phyloP scores from a whole-genome alignment of 2,113 vertebrate genomes.

The Chaetops frenatus region DNA sequence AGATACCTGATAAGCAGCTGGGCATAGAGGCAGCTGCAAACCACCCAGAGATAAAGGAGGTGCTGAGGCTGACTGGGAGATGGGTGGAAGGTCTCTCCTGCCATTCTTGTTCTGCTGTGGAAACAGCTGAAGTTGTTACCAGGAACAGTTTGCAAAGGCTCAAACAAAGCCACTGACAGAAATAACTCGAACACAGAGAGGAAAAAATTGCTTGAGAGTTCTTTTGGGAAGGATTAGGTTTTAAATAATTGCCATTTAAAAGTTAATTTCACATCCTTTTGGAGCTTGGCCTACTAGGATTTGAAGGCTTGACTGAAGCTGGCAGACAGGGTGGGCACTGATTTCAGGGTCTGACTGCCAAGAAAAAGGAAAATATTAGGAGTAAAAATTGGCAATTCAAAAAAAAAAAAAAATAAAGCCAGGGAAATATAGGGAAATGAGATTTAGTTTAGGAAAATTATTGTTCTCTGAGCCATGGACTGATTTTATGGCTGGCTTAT shows the following conservation, averaged over 20 bases:
- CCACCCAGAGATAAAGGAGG: not conserved
- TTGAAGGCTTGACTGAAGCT: constrained; percentile 33
- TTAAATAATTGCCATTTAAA: constrained; percentile 57
- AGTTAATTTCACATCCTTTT: constrained; percentile 62
- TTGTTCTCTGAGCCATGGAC: not conserved
- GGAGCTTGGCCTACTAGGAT: constrained; percentile 45
- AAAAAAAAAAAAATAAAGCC: not conserved
- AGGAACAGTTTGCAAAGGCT: not conserved
- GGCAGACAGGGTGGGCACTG: constrained; percentile 7
- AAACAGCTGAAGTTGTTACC: not conserved
- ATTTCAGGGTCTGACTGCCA: constrained; percentile 51
- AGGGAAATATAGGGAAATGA: not conserved
- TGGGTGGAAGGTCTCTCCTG: not conserved
- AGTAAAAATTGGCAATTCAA: not conserved
- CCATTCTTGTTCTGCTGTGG: not conserved
- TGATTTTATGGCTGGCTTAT: not conserved
- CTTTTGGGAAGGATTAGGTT: constrained; percentile 49
- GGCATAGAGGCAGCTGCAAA: not conserved
- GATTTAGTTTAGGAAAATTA: constrained; percentile 33
- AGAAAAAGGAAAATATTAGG: constrained; percentile 45
- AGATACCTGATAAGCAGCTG: not conserved
- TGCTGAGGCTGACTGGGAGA: not conserved
- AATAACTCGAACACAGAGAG: constrained; percentile 6
- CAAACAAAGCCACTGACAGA: not conserved
- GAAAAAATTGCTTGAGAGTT: constrained; percentile 29